Conservation (phyloP, 1,140 invertebrate genomes). For the Epicauta chinensis region DNA sequence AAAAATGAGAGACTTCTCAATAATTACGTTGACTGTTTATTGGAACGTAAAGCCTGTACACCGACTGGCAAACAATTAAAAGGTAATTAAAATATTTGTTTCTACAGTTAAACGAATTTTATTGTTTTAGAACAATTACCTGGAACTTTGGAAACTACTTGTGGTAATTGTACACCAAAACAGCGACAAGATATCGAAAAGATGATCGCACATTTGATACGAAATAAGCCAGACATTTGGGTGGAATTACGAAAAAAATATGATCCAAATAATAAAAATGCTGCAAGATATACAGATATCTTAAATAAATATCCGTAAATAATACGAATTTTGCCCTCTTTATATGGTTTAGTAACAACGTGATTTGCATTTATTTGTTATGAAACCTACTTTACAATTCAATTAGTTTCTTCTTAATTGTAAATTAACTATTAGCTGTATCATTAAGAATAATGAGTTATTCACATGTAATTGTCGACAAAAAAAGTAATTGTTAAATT, state of each 20-base stretch:
- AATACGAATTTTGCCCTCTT: no score
- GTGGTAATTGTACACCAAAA: slow-evolving; percentile 1
- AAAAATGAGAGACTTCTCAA: slow-evolving; percentile 55
- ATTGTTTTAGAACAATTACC: neutral
- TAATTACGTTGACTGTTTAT: slow-evolving; percentile 58
- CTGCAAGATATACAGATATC: neutral
- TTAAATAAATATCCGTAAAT: no score
- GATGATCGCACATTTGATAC: neutral
- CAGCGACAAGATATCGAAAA: neutral
- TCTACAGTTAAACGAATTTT: neutral
- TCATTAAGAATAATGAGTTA: no score
- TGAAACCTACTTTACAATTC: no score
- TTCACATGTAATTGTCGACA: no score
- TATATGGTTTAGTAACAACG: no score
- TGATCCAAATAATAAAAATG: neutral
- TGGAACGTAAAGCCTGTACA: slow-evolving; percentile 59
- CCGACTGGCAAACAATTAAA: slow-evolving; percentile 61
- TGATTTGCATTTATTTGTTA: no score
- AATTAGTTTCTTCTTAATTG: no score
- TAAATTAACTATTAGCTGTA: no score
- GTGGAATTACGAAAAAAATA: slow-evolving; percentile 1
- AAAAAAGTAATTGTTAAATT: no score
- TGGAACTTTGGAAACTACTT: neutral
- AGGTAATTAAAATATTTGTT: slow-evolving; percentile 40
- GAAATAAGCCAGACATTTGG: neutral